Percentiles rank a stretch among this genome's conserved stretches.
Conservation (phyloP, 2,888 invertebrate species). For the Campopleginae sp. region DNA sequence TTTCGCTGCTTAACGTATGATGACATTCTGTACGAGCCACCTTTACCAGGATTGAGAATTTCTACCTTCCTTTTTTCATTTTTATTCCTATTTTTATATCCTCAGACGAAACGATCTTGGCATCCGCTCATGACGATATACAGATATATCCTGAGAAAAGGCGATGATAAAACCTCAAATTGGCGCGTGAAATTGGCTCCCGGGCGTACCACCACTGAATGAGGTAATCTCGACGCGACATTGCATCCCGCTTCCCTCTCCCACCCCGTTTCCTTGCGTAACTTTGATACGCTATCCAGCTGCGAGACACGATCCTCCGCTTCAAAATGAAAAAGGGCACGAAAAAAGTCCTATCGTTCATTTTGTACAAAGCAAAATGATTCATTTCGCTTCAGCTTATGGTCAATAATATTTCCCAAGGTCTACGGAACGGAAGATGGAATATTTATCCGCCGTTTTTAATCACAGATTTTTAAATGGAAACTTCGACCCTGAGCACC, state of each 20-base stretch:
- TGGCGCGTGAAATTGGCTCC: conserved; percentile 68
- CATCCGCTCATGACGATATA: conserved; percentile 43
- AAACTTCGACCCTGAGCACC: neutral
- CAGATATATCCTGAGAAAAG: conserved; percentile 55
- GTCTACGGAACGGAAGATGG: neutral
- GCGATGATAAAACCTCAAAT: conserved; percentile 67
- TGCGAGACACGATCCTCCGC: conserved; percentile 34
- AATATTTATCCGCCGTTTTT: neutral
- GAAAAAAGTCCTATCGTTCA: conserved; percentile 11
- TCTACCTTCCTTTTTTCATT: conserved; percentile 35
- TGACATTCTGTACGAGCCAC: conserved; percentile 30
- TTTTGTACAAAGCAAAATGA: neutral
- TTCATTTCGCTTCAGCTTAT: neutral
- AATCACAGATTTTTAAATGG: neutral
- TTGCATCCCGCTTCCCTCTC: conserved; percentile 46
- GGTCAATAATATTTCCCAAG: neutral
- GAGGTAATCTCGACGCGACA: conserved; percentile 66
- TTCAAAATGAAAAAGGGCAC: conserved; percentile 48
- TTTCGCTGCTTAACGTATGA: conserved; percentile 28
- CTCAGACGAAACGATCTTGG: conserved; percentile 63
- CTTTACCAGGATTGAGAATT: conserved; percentile 49
- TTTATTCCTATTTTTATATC: conserved; percentile 29
- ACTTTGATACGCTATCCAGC: conserved; percentile 41
- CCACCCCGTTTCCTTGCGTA: neutral
- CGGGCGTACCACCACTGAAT: conserved; percentile 53